Evolutionary conservation across 1,140 invertebrate genomes (phyloP).

Genomic region (Nautilus pompilius): DNA sequence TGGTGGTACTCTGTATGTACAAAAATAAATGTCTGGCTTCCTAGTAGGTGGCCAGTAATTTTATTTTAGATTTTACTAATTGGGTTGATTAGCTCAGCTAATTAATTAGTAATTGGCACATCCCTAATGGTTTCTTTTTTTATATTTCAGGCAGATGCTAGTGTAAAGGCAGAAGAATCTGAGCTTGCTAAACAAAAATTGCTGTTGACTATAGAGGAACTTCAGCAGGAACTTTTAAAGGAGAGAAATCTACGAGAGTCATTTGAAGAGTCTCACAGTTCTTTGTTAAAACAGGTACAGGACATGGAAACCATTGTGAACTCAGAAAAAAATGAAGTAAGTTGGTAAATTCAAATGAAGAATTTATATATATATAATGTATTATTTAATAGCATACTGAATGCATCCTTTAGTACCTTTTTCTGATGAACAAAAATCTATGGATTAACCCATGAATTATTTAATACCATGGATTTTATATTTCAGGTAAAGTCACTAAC

Average conservation of each 20-base stretch:
- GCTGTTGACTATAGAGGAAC: constrained; percentile 20
- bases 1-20: no score
- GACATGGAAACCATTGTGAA: constrained; percentile 39
- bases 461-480: neutral
- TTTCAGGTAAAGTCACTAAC: constrained; percentile 15
- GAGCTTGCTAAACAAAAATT: constrained; percentile 30
- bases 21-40: no score
- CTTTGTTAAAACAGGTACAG: constrained; percentile 29
- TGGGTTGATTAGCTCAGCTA: no score
- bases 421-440: neutral
- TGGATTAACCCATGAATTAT: neutral
- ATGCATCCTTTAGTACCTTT: neutral
- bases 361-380: no score
- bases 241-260: constrained; percentile 40
- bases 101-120: no score
- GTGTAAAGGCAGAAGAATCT: constrained; percentile 27
- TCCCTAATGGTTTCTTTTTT: no score
- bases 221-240: constrained; percentile 33
- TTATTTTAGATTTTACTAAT: no score
- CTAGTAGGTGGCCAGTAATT: no score
- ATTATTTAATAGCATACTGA: no score
- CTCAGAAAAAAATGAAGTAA: constrained; percentile 27
- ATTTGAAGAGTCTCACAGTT: constrained; percentile 43
- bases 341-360: no score
- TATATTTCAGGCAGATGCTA: constrained; percentile 23